Base-by-base conservation (phyloP, 1,140 invertebrate genomes). In the Ceratina calcarata region DNA sequence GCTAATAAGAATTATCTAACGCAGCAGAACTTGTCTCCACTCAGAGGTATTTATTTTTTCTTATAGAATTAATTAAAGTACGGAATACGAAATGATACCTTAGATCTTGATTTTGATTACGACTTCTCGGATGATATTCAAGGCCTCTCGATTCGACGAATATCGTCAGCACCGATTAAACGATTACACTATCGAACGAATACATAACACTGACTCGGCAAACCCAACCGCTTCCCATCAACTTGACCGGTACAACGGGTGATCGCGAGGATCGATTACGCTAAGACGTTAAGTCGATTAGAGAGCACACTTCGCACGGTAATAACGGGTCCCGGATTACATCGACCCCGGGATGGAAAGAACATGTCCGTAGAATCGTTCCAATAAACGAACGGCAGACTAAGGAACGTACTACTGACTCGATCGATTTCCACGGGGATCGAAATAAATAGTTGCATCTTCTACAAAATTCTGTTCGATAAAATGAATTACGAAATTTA, bases 111-210 rank as follows among this genome's bases (percentile, higher is more conserved):
- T 83, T 80, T 80, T 32, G 51, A 76, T 61, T 68, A 51, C 57
- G 62, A 55, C 37, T 55, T 24, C 18, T n/a, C 37, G 53, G 32
- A 32, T 66, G 53, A 79, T 81, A 83, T 83, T 81, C 78, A 77
- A 32, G 69, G 66, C 69, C 60, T 64, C 61, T 79, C 80, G 71
- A 76, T 82, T 79, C 70, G 71, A 84, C 68, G 83, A 82, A 76
- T 82, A 82, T 84, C 80, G 76, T 82, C 80, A 84, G 72, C 78
- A 81, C 78, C 82, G 82, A 84, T 84, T 78, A 84, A 82, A 78
- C 75, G 75, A 73, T 84, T 84, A 78, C 80, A 73, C 82, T 82
- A 78, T 60, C 74, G 49, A 82, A 82, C 74, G 74, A 65, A 57
- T 67, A 32, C 27, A 4, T 32, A 32, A 32, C 27, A 32, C 27